Evolutionary conservation across 2,888 invertebrate species (phyloP), one percentile per base, ranked within the genome.

Genomic region (Pristionchus maxplancki): DNA sequence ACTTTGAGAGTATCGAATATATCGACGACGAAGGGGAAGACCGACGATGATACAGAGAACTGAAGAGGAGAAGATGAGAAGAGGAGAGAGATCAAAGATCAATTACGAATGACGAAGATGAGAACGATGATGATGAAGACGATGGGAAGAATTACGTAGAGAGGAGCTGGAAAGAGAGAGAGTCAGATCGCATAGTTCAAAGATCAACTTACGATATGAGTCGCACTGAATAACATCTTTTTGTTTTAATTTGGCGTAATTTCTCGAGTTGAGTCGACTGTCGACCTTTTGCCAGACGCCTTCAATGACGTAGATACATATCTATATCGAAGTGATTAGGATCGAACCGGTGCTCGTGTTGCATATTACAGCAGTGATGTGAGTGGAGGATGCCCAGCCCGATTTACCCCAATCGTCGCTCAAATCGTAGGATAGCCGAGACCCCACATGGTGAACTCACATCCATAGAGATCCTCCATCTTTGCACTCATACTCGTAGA

Each of bases 401-500:
- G n/a, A n/a, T 34, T 78, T 44, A 5, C 58, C 58, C 24, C n/a
- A 58, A 58, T 78, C 44, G 44, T 78, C 37, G 20, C 78, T 78
- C n/a, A n/a, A n/a, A n/a, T n/a, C n/a, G n/a, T n/a, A n/a, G n/a
- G n/a, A n/a, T n/a, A n/a, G 71, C 20, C 6, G 44, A 44, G 44
- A n/a, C n/a, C n/a, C n/a, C n/a, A n/a, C 24, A n/a, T n/a, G 9
- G 9, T 11, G 0, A 48, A 78, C 78, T 48, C 78, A 78, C 78
- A 78, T 78, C 78, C 78, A 78, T 15, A 78, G 48, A 28, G 8
- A 4, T 11, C 40, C 74, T 50, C 58, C n/a, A 11, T 48, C n/a
- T 28, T 58, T 40, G 44, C 78, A 78, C 28, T 78, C 78, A 28
- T 78, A 78, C 78, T 78, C 78, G 17, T 78, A 78, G 17, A 78